A percentile compares a stretch with the other conserved stretches of the same genome.
Evolutionary conservation across 2,113 vertebrate species (phyloP).

Genomic region (Scalopus aquaticus): DNA sequence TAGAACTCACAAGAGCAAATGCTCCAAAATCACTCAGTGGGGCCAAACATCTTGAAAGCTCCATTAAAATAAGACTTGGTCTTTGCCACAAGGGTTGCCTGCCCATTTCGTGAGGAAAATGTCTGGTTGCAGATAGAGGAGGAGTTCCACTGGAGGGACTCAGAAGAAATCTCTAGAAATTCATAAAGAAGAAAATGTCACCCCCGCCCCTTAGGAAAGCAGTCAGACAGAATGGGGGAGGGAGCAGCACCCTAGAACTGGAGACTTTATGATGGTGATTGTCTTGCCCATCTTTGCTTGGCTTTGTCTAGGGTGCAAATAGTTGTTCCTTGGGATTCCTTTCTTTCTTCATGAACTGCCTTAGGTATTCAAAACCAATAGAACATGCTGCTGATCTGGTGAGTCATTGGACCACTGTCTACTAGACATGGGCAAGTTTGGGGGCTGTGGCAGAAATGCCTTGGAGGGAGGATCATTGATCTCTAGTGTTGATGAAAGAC

Average conservation of each 20-base stretch:
- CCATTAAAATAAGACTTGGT: background rate
- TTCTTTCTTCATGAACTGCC: background rate
- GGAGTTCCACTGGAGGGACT: background rate
- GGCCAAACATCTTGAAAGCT: background rate
- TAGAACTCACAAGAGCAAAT: slow-evolving; percentile 45
- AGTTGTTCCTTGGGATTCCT: background rate
- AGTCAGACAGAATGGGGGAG: background rate
- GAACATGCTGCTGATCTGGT: background rate
- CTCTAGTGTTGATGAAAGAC: background rate
- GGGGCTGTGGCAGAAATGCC: background rate
- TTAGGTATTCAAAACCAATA: background rate
- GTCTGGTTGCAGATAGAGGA: background rate
- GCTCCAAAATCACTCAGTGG: background rate
- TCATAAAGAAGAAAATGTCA: background rate
- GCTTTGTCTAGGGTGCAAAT: background rate
- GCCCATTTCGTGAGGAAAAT: background rate
- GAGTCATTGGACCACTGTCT: background rate
- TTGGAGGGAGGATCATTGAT: accelerated
- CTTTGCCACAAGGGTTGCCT: slow-evolving; percentile 33
- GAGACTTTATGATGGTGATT: accelerated
- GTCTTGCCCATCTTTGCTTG: too few relatives aligned
- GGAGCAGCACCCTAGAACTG: accelerated
- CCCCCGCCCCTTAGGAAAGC: background rate
- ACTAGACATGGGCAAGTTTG: background rate
- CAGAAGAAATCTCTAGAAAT: background rate